A percentile compares a stretch with the other conserved stretches of the same genome.
Conservation (phyloP, 2,888 invertebrate genomes). For the Clivina fossor region DNA sequence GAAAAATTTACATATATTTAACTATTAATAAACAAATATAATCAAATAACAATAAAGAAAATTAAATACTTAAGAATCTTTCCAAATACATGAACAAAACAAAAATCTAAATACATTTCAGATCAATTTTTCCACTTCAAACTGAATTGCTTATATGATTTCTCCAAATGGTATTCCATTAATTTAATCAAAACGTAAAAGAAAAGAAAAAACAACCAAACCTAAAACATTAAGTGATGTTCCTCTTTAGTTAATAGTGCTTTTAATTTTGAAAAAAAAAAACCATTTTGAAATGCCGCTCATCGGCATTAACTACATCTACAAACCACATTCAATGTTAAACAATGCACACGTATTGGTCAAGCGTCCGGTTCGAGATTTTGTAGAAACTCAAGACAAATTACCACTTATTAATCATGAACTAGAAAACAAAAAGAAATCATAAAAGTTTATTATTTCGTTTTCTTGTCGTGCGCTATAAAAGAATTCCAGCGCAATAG, state of each 20-base stretch:
- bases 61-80: background rate
- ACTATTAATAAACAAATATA: background rate
- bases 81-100: no score
- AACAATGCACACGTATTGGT: constrained; percentile 5
- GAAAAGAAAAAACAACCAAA: constrained; percentile 12
- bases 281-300: constrained; percentile 25
- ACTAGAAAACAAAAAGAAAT: constrained; percentile 30
- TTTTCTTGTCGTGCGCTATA: constrained; percentile 17
- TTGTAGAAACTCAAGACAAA: constrained; percentile 27
- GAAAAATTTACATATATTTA: no score
- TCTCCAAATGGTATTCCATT: background rate
- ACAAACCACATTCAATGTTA: constrained; percentile 18
- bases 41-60: background rate
- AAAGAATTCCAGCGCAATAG: constrained; percentile 31
- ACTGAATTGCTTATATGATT: background rate
- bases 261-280: constrained; percentile 27
- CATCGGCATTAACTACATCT: constrained; percentile 6
- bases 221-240: constrained; percentile 28
- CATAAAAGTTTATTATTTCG: constrained; percentile 28
- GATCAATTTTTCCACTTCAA: no score
- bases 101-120: no score
- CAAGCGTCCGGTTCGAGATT: constrained; percentile 6
- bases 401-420: constrained; percentile 25
- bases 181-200: constrained; percentile 19
- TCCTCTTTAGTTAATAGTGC: constrained; percentile 25